These are phyloP conservation scores for Girardia tigrina DNA, from an alignment of 2,888 invertebrate species.

Conservation along the genomic window DNA sequence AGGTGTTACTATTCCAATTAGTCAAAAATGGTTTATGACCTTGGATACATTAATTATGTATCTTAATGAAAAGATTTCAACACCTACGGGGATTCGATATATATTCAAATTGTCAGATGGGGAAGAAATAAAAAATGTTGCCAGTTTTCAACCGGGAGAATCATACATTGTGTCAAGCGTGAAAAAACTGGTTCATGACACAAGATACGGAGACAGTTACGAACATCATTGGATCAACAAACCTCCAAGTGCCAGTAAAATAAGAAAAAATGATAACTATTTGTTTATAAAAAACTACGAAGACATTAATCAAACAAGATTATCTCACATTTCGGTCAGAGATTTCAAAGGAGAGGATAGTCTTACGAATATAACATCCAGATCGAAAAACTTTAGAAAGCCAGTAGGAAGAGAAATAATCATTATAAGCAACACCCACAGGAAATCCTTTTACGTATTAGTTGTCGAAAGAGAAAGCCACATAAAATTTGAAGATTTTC, in stretches of 20 bases:
- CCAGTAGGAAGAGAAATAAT: constrained; percentile 54
- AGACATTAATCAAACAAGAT: constrained; percentile 24
- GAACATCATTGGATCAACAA: constrained; percentile 41
- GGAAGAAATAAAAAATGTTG: constrained; percentile 59
- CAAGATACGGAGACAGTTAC: constrained; percentile 41
- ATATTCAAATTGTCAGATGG: constrained; percentile 77
- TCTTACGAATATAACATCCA: constrained; percentile 43
- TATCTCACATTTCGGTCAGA: neutral
- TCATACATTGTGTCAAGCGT: constrained; percentile 82
- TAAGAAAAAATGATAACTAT: constrained; percentile 40
- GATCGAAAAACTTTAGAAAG: constrained; percentile 61
- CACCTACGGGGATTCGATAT: constrained; percentile 73
- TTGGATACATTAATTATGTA: constrained; percentile 72
- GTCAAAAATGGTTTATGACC: constrained; percentile 70
- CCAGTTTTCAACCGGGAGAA: constrained; percentile 58
- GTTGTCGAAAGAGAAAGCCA: constrained; percentile 75
- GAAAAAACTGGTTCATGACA: constrained; percentile 54
- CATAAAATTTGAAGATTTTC: constrained; percentile 81
- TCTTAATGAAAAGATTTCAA: constrained; percentile 69
- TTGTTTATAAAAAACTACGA: constrained; percentile 38
- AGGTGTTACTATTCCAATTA: constrained; percentile 72
- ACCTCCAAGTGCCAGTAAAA: constrained; percentile 39
- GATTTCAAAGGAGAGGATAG: neutral
- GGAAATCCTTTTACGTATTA: constrained; percentile 59
- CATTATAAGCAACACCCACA: constrained; percentile 81